These are phyloP conservation scores for Xenentodon cancila DNA, from an alignment of 2,797 vertebrate species.

Conservation along the genomic window DNA sequence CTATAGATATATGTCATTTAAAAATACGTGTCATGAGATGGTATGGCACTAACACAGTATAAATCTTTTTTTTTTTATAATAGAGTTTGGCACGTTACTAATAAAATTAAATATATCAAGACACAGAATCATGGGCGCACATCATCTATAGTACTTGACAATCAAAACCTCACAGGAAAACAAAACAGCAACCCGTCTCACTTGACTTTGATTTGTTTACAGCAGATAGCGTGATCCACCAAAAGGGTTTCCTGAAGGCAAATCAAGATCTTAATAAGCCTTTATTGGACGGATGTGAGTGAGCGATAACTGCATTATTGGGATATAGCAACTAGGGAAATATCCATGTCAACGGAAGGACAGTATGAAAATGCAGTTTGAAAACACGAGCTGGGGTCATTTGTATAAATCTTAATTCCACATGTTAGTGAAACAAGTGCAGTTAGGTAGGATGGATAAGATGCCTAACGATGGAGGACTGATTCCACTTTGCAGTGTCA, in stretches of 20 bases:
- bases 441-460: constrained; percentile 1
- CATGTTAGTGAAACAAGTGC: background rate
- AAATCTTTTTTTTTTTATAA: constrained; percentile 61
- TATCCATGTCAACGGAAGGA: constrained; percentile 50
- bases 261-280: constrained; percentile 45
- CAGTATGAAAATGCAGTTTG: background rate
- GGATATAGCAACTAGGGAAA: constrained; percentile 15
- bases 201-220: constrained; percentile 24
- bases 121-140: constrained; percentile 69
- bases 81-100: constrained; percentile 68
- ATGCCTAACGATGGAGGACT: constrained; percentile 5
- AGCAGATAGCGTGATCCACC: constrained; percentile 45
- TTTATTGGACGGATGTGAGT: constrained; percentile 27
- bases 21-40: constrained; percentile 78
- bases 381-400: constrained; percentile 6
- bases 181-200: constrained; percentile 48
- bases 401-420: constrained; percentile 16
- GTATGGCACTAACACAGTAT: constrained; percentile 64
- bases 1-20: constrained; percentile 76
- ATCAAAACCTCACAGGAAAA: constrained; percentile 68
- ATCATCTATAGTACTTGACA: constrained; percentile 70
- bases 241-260: constrained; percentile 47
- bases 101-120: constrained; percentile 71
- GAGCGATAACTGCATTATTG: constrained; percentile 24
- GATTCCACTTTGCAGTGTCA: constrained; percentile 13